A percentile compares a stretch with the other conserved stretches of the same genome.
phyloP scores from a whole-genome alignment of 2,888 invertebrate genomes.

The Xiphydria camelus region DNA sequence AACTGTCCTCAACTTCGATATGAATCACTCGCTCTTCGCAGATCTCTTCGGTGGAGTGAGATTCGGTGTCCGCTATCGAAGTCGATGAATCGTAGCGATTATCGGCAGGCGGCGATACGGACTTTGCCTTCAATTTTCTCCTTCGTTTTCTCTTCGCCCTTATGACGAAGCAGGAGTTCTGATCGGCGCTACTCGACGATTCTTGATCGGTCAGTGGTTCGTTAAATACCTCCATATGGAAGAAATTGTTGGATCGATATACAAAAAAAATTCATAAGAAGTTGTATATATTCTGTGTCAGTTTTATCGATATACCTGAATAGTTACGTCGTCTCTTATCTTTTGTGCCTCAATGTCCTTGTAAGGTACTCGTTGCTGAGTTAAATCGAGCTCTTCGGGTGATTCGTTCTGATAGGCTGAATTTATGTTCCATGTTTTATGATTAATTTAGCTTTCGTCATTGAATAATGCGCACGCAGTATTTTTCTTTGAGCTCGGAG shows the following conservation, averaged over 20 bases:
- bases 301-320: conserved; percentile 35
- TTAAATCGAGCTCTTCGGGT: conserved; percentile 21
- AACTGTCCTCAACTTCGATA: conserved; percentile 34
- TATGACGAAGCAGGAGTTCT: conserved; percentile 35
- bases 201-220: conserved; percentile 26
- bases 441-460: too few relatives aligned
- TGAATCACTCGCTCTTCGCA: conserved; percentile 40
- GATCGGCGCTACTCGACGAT: conserved; percentile 29
- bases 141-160: conserved; percentile 32
- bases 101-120: conserved; percentile 4
- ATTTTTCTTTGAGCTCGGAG: not conserved
- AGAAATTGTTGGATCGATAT: conserved; percentile 5
- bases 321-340: conserved; percentile 48
- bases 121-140: conserved; percentile 23
- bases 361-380: conserved; percentile 24
- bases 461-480: too few relatives aligned
- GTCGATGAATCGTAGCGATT: conserved; percentile 26
- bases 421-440: too few relatives aligned
- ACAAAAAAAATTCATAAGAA: conserved; percentile 2
- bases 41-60: conserved; percentile 33
- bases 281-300: not conserved
- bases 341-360: conserved; percentile 49
- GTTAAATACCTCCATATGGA: conserved; percentile 37
- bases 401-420: conserved; percentile 47
- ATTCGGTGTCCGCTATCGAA: conserved; percentile 41